Conservation (phyloP, 2,113 vertebrate genomes). For the Embiotoca jacksoni region DNA sequence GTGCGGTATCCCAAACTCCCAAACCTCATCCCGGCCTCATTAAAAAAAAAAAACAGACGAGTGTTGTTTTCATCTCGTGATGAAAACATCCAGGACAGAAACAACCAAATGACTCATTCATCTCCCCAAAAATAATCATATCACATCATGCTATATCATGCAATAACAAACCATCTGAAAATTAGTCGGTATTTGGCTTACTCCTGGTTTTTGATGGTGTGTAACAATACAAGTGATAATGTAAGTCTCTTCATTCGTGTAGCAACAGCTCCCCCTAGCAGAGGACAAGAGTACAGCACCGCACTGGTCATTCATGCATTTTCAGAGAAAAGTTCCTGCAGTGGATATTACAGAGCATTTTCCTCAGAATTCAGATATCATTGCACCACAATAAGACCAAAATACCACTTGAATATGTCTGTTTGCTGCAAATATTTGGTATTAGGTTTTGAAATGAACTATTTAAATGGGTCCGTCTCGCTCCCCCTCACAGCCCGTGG, state of each 20-base stretch:
- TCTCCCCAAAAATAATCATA: constrained; percentile 30
- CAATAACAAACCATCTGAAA: constrained; percentile 12
- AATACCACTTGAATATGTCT: background rate
- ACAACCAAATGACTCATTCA: constrained; percentile 30
- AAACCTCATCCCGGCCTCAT: constrained; percentile 50
- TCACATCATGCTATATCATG: constrained; percentile 16
- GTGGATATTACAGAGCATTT: background rate
- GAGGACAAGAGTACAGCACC: background rate
- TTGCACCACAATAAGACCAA: background rate
- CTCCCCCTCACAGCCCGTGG: constrained; percentile 84
- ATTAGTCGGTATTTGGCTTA: constrained; percentile 31
- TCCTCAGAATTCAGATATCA: background rate
- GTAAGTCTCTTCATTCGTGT: constrained; percentile 32
- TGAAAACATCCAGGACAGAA: constrained; percentile 23
- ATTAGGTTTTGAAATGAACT: background rate
- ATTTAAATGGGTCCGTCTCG: background rate
- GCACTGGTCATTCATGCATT: no score
- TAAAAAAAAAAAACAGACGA: constrained; percentile 21
- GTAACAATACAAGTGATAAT: background rate
- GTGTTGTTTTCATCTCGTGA: constrained; percentile 36
- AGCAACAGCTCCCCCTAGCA: constrained; percentile 83
- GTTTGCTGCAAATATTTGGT: background rate
- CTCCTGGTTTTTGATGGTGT: constrained; percentile 12
- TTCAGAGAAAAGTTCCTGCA: constrained; percentile 6
- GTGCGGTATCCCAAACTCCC: constrained; percentile 41